Percentiles rank a stretch among this genome's conserved stretches.
Conservation (phyloP, 2,797 vertebrate species). For the Discoglossus pictus region DNA sequence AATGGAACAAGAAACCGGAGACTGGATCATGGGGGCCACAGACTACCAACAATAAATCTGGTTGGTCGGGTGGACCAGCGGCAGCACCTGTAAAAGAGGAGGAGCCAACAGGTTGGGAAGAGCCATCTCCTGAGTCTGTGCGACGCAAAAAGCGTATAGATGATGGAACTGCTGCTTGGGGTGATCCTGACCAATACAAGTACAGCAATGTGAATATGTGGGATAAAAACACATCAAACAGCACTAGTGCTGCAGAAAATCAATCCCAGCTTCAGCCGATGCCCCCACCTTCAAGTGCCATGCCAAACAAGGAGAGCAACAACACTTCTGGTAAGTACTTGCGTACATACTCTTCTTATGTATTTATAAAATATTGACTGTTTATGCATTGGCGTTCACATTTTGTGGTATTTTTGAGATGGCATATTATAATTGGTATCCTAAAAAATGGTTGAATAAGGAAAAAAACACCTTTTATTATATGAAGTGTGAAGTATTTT, state of each 20-base stretch:
- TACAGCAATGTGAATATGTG: constrained; percentile 90
- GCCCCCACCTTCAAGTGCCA: constrained; percentile 69
- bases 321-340: constrained; percentile 70
- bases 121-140: constrained; percentile 93
- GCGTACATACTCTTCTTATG: not conserved
- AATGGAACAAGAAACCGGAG: constrained; percentile 85
- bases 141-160: constrained; percentile 95
- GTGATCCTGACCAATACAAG: constrained; percentile 90
- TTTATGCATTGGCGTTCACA: constrained; percentile 1
- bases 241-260: constrained; percentile 74
- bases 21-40: constrained; percentile 75
- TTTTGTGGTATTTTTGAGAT: no score
- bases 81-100: constrained; percentile 80
- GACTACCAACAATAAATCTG: constrained; percentile 76
- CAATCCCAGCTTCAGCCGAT: constrained; percentile 30
- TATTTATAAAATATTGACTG: not conserved
- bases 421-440: no score
- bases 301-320: constrained; percentile 72
- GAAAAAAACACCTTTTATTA: no score
- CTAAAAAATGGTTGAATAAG: no score
- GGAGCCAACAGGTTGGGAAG: constrained; percentile 90
- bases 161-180: constrained; percentile 96
- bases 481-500: no score
- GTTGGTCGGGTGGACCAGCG: constrained; percentile 89
- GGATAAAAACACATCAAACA: constrained; percentile 79